These are phyloP conservation scores for Anguilla megastoma DNA, from an alignment of 2,797 vertebrate genomes.

Conservation along the genomic window DNA sequence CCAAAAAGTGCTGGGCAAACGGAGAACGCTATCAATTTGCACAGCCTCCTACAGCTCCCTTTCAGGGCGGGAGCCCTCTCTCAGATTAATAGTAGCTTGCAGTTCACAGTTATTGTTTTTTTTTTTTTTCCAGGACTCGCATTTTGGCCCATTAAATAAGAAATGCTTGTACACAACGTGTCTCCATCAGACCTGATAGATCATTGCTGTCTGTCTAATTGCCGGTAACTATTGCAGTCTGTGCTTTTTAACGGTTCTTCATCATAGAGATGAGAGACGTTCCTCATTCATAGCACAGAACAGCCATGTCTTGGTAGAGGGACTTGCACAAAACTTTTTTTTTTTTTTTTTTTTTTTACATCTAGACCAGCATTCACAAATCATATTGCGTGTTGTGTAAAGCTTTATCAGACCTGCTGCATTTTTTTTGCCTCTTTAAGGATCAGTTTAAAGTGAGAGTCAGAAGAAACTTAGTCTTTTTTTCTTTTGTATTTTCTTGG, in stretches of 20 bases:
- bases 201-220: conserved; percentile 48
- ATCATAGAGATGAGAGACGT: not conserved
- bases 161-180: conserved; percentile 30
- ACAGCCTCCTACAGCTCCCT: conserved; percentile 25
- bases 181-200: conserved; percentile 29
- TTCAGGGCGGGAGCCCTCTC: not conserved
- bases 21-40: conserved; percentile 27
- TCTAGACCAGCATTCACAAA: not conserved
- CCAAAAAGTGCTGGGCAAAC: conserved; percentile 26
- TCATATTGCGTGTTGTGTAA: not conserved
- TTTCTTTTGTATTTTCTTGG: not conserved
- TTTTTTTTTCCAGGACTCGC: not conserved
- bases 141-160: conserved; percentile 19
- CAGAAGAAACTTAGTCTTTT: not conserved
- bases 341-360: not conserved
- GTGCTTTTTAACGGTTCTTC: not conserved
- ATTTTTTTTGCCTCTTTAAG: not conserved
- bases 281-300: not conserved
- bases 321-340: not conserved
- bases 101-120: conserved; percentile 3
- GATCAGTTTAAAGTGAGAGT: not conserved
- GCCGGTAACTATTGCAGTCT: conserved; percentile 8
- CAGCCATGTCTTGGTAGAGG: not conserved
- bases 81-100: conserved; percentile 18
- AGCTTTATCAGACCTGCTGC: not conserved